Conservation (phyloP, 2,888 invertebrate genomes). For the Lasioglossum marginatum region DNA sequence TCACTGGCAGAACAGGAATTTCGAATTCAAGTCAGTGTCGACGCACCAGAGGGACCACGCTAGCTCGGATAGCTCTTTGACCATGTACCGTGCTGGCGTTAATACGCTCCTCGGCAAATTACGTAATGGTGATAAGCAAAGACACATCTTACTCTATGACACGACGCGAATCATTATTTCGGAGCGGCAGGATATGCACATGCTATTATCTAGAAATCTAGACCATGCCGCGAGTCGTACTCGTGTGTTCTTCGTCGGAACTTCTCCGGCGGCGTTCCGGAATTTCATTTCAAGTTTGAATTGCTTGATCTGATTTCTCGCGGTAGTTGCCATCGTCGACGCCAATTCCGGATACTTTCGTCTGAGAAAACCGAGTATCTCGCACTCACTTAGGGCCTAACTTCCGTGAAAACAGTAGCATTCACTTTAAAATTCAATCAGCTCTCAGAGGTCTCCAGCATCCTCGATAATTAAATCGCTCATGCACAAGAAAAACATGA, state of each 20-base stretch:
- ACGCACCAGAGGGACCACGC: conserved; percentile 35
- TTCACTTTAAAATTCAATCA: neutral
- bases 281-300: conserved; percentile 48
- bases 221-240: neutral
- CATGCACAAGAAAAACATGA: too few relatives aligned
- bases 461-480: neutral
- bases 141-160: conserved; percentile 26
- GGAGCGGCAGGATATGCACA: conserved; percentile 9
- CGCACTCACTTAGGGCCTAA: neutral
- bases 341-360: neutral
- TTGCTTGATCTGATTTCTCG: neutral
- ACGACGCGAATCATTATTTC: conserved; percentile 34
- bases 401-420: neutral
- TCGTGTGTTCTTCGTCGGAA: conserved; percentile 31
- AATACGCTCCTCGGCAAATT: conserved; percentile 34
- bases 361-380: neutral
- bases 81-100: conserved; percentile 27
- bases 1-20: conserved; percentile 34
- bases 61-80: conserved; percentile 41
- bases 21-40: conserved; percentile 44
- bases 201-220: conserved; percentile 28
- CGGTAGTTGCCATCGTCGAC: neutral
- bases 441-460: neutral
- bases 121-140: conserved; percentile 49
- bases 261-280: conserved; percentile 5